phyloP scores from a whole-genome alignment of 2,797 vertebrate species.

The Artibeus jamaicensis region DNA sequence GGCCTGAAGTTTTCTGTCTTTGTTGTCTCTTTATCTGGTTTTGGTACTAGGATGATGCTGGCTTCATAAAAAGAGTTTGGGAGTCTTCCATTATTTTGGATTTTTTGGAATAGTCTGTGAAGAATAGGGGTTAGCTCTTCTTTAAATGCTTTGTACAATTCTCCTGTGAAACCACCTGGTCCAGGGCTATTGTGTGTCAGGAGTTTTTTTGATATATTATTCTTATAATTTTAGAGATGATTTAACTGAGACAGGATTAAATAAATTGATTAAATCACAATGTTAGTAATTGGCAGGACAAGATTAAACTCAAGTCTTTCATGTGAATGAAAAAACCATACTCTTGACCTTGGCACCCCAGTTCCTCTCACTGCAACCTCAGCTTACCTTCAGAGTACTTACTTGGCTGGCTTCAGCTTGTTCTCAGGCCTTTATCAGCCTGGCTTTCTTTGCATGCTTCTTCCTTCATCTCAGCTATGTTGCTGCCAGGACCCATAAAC shows the following conservation, averaged over 20 bases:
- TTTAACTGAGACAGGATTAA: slow-evolving; percentile 10
- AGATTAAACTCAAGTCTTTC: neutral
- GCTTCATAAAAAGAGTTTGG: too few relatives aligned
- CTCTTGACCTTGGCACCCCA: neutral
- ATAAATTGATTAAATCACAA: neutral
- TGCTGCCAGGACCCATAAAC: neutral
- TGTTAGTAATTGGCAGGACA: neutral
- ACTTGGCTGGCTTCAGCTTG: neutral
- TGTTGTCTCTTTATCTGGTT: too few relatives aligned
- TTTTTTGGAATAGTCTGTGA: too few relatives aligned
- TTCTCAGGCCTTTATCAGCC: neutral
- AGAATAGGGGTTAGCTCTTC: too few relatives aligned
- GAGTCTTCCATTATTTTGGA: too few relatives aligned
- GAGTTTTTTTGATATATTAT: neutral
- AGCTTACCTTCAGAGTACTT: neutral
- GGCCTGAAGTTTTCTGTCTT: too few relatives aligned
- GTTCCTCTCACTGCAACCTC: neutral
- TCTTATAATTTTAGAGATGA: slow-evolving; percentile 18
- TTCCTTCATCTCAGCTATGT: neutral
- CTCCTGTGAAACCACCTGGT: too few relatives aligned
- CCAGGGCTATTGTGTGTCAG: too few relatives aligned
- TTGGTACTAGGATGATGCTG: too few relatives aligned
- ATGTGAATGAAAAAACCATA: neutral
- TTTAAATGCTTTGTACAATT: too few relatives aligned
- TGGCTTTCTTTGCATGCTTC: neutral